Evolutionary conservation across 2,113 vertebrate genomes (phyloP).

Genomic region (Anolis sagrei): DNA sequence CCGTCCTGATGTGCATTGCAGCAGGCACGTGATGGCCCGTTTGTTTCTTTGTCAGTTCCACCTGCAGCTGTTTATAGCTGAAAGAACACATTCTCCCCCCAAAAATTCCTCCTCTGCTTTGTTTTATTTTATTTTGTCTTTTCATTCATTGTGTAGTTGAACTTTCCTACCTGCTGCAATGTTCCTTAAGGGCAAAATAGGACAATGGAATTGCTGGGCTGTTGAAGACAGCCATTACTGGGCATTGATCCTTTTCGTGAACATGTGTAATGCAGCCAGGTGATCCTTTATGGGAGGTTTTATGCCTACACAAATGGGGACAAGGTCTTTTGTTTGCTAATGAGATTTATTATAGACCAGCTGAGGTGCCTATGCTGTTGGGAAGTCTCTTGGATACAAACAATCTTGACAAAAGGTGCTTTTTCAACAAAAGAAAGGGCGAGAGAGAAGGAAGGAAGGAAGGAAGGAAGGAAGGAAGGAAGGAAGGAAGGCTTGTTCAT

Average conservation of each 20-base stretch:
- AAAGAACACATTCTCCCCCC: slow-evolving; percentile 37
- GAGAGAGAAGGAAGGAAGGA: background rate
- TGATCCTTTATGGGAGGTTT: slow-evolving; percentile 10
- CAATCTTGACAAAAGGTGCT: background rate
- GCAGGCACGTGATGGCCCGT: slow-evolving; percentile 70
- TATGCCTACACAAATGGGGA: slow-evolving; percentile 9
- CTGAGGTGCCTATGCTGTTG: background rate
- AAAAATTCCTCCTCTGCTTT: background rate
- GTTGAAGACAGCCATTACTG: slow-evolving; percentile 7
- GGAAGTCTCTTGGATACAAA: slow-evolving; percentile 47
- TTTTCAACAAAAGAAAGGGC: background rate
- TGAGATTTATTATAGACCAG: slow-evolving; percentile 20
- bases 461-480: background rate
- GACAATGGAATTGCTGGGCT: slow-evolving; percentile 31
- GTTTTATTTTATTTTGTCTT: background rate
- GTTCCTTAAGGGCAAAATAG: slow-evolving; percentile 41
- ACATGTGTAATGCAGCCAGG: background rate
- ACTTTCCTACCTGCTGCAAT: background rate
- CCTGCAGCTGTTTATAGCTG: slow-evolving; percentile 63
- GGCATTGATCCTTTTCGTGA: slow-evolving; percentile 22
- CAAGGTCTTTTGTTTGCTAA: background rate
- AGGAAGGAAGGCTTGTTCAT: background rate
- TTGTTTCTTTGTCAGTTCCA: slow-evolving; percentile 67
- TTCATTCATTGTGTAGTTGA: slow-evolving; percentile 31
- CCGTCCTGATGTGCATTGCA: slow-evolving; percentile 74